Evolutionary conservation across 2,888 invertebrate species (phyloP).

Genomic region (Hipparchia sbordonii): DNA sequence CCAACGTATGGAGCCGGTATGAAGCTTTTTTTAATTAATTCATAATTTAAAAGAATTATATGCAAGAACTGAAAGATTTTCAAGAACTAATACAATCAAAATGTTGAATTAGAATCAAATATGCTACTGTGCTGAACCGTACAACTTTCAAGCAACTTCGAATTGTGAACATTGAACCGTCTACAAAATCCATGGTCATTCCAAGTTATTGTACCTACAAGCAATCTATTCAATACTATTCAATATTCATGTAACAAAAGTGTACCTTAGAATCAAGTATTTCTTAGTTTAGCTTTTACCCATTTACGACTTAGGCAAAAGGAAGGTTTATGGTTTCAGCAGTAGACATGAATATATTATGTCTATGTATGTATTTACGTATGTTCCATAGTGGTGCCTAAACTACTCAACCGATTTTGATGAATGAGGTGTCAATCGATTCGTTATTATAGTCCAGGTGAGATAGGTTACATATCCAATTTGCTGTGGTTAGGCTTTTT

Average conservation of each 20-base stretch:
- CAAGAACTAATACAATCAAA: background rate
- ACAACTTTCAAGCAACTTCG: conserved; percentile 4
- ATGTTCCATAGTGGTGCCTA: no score
- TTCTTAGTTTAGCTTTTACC: background rate
- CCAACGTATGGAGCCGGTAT: no score
- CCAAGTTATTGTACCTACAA: background rate
- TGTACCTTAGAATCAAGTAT: background rate
- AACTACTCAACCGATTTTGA: no score
- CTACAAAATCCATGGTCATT: background rate
- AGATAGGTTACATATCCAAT: no score
- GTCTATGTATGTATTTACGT: no score
- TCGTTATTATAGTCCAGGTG: no score
- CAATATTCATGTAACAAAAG: background rate
- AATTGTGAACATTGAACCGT: conserved; percentile 11
- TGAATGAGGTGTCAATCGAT: no score
- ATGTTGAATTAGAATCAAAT: background rate
- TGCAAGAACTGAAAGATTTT: background rate
- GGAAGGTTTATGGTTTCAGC: no score
- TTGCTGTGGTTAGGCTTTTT: no score
- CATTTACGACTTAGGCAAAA: background rate
- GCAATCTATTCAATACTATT: background rate
- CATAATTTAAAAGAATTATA: background rate
- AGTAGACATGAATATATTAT: no score
- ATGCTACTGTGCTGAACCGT: background rate
- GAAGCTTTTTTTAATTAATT: no score